Conservation (phyloP, 2,113 vertebrate species). For the Microcebus griseorufus region DNA sequence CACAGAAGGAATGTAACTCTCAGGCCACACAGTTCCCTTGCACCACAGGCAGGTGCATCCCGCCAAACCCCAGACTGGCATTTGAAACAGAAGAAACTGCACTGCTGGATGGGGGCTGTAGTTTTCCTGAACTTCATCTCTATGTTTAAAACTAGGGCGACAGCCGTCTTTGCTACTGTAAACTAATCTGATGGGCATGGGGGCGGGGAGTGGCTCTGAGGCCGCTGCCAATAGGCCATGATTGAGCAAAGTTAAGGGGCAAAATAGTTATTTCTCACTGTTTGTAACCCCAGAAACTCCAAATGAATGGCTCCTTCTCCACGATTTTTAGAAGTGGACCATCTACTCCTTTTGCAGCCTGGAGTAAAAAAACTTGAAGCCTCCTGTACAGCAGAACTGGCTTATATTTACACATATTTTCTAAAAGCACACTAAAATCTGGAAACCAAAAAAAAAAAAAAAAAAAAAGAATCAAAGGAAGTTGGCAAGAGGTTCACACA, state of each 20-base stretch:
- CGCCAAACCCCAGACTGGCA: slow-evolving; percentile 77
- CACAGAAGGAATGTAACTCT: slow-evolving; percentile 70
- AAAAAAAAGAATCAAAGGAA: slow-evolving; percentile 21
- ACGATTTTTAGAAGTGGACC: neutral
- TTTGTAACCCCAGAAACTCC: neutral
- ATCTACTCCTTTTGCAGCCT: neutral
- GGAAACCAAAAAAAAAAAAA: neutral
- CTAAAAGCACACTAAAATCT: slow-evolving; percentile 31
- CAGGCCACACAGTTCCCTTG: slow-evolving; percentile 47
- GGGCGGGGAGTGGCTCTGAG: slow-evolving; percentile 67
- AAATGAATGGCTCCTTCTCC: neutral
- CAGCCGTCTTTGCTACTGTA: slow-evolving; percentile 75
- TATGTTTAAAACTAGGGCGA: slow-evolving; percentile 76
- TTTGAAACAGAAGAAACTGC: slow-evolving; percentile 57
- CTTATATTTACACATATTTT: slow-evolving; percentile 25
- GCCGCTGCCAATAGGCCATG: slow-evolving; percentile 71
- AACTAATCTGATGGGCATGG: slow-evolving; percentile 77
- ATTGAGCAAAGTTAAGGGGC: slow-evolving; percentile 60
- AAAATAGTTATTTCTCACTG: slow-evolving; percentile 39
- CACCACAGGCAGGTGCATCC: slow-evolving; percentile 70
- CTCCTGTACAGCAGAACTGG: neutral
- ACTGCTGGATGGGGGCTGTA: slow-evolving; percentile 56
- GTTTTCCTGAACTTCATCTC: slow-evolving; percentile 69
- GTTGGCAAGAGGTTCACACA: slow-evolving; percentile 19
- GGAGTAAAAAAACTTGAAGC: neutral